phyloP scores from a whole-genome alignment of 2,888 invertebrate species.

The Orthosia gothica region DNA sequence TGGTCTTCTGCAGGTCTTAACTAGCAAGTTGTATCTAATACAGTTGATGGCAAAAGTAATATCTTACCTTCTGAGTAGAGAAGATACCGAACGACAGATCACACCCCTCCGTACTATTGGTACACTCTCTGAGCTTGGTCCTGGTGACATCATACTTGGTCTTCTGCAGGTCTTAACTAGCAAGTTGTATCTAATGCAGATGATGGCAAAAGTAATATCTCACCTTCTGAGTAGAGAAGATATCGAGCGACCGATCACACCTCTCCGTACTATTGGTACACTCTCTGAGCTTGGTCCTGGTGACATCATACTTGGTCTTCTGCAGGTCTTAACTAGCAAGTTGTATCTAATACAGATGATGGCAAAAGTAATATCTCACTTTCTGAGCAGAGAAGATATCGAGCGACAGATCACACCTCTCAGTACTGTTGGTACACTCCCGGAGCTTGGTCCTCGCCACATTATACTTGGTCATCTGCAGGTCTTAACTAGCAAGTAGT shows the following conservation, averaged over 20 bases:
- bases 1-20: too few relatives aligned
- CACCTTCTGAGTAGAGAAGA: slow-evolving; percentile 93
- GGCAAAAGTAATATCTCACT: slow-evolving; percentile 71
- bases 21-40: too few relatives aligned
- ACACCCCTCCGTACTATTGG: too few relatives aligned
- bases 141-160: too few relatives aligned
- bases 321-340: too few relatives aligned
- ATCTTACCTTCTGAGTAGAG: too few relatives aligned
- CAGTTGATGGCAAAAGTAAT: too few relatives aligned
- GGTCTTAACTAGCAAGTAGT: too few relatives aligned
- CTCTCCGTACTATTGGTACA: slow-evolving; percentile 93
- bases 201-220: neutral
- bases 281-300: slow-evolving; percentile 91
- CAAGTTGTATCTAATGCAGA: too few relatives aligned
- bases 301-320: slow-evolving; percentile 56
- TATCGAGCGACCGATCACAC: slow-evolving; percentile 93
- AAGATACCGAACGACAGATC: too few relatives aligned
- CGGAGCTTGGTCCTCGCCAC: slow-evolving; percentile 92
- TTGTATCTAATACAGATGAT: slow-evolving; percentile 5
- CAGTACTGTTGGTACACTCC: slow-evolving; percentile 92
- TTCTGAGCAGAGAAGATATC: slow-evolving; percentile 94
- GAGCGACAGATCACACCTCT: slow-evolving; percentile 92
- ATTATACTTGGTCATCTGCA: slow-evolving; percentile 94
- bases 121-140: too few relatives aligned
- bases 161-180: too few relatives aligned